phyloP scores from a whole-genome alignment of 2,888 invertebrate species.

The Hirtodrosophila alboralis region DNA sequence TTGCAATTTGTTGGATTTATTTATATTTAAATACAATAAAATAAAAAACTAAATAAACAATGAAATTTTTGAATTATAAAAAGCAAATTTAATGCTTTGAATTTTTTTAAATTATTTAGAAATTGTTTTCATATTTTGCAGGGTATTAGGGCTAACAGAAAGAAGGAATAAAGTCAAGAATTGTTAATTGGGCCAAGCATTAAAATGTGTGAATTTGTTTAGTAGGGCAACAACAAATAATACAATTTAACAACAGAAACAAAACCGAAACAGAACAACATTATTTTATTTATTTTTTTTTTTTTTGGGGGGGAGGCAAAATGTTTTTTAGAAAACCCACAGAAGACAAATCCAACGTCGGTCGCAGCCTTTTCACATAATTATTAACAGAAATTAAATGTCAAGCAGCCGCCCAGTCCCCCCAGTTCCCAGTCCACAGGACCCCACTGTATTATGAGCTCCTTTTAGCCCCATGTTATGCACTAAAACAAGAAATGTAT shows the following conservation, averaged over 20 bases:
- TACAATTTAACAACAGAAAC: slow-evolving; percentile 27
- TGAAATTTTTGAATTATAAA: too few relatives aligned
- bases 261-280: slow-evolving; percentile 3
- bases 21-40: too few relatives aligned
- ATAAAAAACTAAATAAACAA: too few relatives aligned
- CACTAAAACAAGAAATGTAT: slow-evolving; percentile 15
- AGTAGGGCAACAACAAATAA: slow-evolving; percentile 27
- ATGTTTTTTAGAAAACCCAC: slow-evolving; percentile 14
- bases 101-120: too few relatives aligned
- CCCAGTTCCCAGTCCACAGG: background rate
- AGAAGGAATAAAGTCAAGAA: slow-evolving; percentile 6
- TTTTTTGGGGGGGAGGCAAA: too few relatives aligned
- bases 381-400: slow-evolving; percentile 67
- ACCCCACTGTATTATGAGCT: background rate
- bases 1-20: too few relatives aligned
- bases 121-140: too few relatives aligned
- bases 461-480: slow-evolving; percentile 20
- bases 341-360: slow-evolving; percentile 49
- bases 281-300: too few relatives aligned
- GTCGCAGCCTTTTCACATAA: slow-evolving; percentile 55
- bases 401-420: slow-evolving; percentile 33
- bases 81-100: too few relatives aligned
- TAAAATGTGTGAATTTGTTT: slow-evolving; percentile 61
- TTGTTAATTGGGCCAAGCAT: slow-evolving; percentile 57
- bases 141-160: slow-evolving; percentile 1